A percentile compares a stretch with the other conserved stretches of the same genome.
phyloP scores from a whole-genome alignment of 2,888 invertebrate species.

The Cheilosia vernalis region DNA sequence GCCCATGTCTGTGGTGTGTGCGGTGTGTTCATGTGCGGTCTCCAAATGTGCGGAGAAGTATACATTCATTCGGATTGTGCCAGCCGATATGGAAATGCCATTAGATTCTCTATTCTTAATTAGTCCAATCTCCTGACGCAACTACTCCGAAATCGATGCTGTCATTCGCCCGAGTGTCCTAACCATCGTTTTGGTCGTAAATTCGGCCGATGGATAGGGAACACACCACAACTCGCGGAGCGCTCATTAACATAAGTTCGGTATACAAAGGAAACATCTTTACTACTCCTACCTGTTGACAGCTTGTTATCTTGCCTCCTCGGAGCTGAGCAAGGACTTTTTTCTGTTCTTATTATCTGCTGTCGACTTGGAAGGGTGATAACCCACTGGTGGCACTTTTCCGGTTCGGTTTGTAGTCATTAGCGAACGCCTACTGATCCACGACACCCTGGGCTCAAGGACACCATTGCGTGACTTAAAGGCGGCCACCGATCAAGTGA shows the following conservation, averaged over 20 bases:
- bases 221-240: constrained; percentile 27
- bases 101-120: constrained; percentile 57
- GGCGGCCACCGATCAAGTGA: constrained; percentile 24
- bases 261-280: constrained; percentile 49
- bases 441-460: constrained; percentile 35
- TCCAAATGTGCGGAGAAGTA: constrained; percentile 28
- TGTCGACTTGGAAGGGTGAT: constrained; percentile 59
- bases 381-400: constrained; percentile 38
- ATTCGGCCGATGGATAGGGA: constrained; percentile 34
- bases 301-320: constrained; percentile 34
- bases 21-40: constrained; percentile 45
- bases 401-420: constrained; percentile 57
- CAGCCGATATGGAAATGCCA: constrained; percentile 63
- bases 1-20: constrained; percentile 60
- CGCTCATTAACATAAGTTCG: constrained; percentile 66
- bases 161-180: constrained; percentile 50
- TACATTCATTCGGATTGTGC: constrained; percentile 38
- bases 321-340: constrained; percentile 34
- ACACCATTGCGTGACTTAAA: constrained; percentile 53
- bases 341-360: constrained; percentile 44
- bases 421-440: constrained; percentile 66
- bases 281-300: constrained; percentile 42
- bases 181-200: constrained; percentile 66
- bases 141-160: constrained; percentile 41
- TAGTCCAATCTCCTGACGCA: constrained; percentile 50